Conservation (phyloP, 2,888 invertebrate genomes). For the Harpagoxenus sublaevis region DNA sequence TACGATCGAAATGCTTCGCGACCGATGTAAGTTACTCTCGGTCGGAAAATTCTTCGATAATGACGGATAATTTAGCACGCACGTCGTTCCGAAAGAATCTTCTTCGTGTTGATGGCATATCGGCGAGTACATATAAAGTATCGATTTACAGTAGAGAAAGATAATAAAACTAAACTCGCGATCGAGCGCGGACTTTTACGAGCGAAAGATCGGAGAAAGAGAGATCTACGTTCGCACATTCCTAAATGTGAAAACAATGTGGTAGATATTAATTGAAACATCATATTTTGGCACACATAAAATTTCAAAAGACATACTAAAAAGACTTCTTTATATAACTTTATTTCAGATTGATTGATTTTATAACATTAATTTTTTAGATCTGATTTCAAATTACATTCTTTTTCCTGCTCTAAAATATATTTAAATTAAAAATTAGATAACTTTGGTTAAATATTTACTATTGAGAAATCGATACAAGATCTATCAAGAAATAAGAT, state of each 20-base stretch:
- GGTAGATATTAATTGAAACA: not conserved
- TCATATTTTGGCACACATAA: not conserved
- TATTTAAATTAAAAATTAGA: not conserved
- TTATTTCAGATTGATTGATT: not conserved
- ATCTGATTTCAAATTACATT: not conserved
- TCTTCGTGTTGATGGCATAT: not conserved
- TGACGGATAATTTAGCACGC: not conserved
- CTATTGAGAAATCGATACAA: not conserved
- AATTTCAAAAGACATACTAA: not conserved
- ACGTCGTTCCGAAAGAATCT: not conserved
- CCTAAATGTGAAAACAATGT: not conserved
- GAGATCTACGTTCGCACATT: not conserved
- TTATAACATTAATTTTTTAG: not conserved
- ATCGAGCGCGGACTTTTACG: conserved; percentile 11
- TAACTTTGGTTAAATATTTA: not conserved
- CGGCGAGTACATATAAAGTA: not conserved
- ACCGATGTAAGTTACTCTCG: not conserved
- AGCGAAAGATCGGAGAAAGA: not conserved
- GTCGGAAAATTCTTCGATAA: conserved; percentile 16
- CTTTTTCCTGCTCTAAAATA: not conserved
- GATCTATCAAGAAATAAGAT: not conserved
- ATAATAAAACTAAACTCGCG: conserved; percentile 8
- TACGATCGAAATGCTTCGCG: conserved; percentile 10
- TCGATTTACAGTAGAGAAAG: conserved; percentile 28
- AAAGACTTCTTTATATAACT: not conserved